Evolutionary conservation across 2,888 invertebrate genomes (phyloP).

Genomic region (Drosophila merina): DNA sequence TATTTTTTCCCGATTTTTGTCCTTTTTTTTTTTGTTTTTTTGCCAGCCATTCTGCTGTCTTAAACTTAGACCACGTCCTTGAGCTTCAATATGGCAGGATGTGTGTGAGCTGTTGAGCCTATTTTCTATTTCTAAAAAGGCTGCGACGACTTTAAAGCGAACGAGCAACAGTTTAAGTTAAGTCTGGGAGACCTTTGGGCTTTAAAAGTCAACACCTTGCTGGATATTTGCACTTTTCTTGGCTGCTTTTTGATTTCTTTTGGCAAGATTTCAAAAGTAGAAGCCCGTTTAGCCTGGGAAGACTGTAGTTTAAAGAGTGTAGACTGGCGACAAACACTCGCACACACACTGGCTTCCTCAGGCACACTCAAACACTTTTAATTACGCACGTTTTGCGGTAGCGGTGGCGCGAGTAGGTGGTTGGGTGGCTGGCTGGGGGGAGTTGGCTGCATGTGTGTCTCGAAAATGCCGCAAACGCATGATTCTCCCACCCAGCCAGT

Average conservation of each 20-base stretch:
- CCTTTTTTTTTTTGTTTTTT: constrained; percentile 10
- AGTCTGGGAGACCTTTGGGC: constrained; percentile 16
- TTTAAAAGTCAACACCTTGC: no score
- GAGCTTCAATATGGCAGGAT: constrained; percentile 60
- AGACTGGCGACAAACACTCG: no score
- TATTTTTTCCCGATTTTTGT: constrained; percentile 36
- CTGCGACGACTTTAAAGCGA: constrained; percentile 32
- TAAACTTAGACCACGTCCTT: constrained; percentile 67
- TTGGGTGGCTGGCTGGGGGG: constrained; percentile 4
- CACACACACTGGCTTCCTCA: no score
- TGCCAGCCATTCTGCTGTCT: constrained; percentile 42
- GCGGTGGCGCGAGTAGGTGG: constrained; percentile 21
- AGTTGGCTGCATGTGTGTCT: constrained; percentile 31
- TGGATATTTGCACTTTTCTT: no score
- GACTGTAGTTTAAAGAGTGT: no score
- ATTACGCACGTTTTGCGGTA: constrained; percentile 78
- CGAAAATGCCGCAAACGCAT: constrained; percentile 41
- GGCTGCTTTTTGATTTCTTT: no score
- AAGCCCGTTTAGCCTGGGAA: no score
- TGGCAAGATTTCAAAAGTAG: no score
- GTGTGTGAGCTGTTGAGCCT: constrained; percentile 20
- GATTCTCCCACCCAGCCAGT: constrained; percentile 1
- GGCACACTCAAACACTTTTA: constrained; percentile 56
- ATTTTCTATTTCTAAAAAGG: constrained; percentile 8
- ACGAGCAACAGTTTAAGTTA: constrained; percentile 69